phyloP scores from a whole-genome alignment of 2,888 invertebrate species.

The Phorcus lineatus region DNA sequence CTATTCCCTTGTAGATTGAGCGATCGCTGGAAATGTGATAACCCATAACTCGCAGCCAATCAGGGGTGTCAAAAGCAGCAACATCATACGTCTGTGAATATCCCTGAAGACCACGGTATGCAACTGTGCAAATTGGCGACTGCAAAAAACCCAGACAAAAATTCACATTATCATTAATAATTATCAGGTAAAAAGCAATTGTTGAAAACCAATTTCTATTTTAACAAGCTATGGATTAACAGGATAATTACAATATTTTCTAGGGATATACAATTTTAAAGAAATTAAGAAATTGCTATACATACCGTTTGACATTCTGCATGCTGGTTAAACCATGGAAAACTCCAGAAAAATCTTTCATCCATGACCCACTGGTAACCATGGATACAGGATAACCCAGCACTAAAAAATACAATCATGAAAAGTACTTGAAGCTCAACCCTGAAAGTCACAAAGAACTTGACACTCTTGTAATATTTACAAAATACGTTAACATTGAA shows the following conservation, averaged over 20 bases:
- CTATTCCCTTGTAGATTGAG: background rate
- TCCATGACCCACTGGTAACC: conserved; percentile 48
- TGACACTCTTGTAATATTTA: no score
- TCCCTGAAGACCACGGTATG: conserved; percentile 34
- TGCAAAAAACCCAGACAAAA: background rate
- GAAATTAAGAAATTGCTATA: background rate
- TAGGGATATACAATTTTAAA: background rate
- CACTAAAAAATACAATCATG: no score
- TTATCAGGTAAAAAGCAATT: no score
- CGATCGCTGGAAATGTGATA: conserved; percentile 17
- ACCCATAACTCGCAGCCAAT: conserved; percentile 42
- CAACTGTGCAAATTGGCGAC: conserved; percentile 46
- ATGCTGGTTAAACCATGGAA: conserved; percentile 36
- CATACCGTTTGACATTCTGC: conserved; percentile 29
- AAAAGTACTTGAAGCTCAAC: background rate
- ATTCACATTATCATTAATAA: no score
- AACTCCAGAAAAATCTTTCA: conserved; percentile 35
- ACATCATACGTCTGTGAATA: conserved; percentile 43
- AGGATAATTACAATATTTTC: no score
- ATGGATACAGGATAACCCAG: conserved; percentile 40
- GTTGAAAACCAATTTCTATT: no score
- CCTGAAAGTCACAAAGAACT: no score
- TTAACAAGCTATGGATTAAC: no score
- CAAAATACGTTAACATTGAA: no score
- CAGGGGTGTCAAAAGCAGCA: conserved; percentile 32